A percentile compares a stretch with the other conserved stretches of the same genome.
phyloP scores from a whole-genome alignment of 2,888 invertebrate species.

The Lomographa bimaculata region DNA sequence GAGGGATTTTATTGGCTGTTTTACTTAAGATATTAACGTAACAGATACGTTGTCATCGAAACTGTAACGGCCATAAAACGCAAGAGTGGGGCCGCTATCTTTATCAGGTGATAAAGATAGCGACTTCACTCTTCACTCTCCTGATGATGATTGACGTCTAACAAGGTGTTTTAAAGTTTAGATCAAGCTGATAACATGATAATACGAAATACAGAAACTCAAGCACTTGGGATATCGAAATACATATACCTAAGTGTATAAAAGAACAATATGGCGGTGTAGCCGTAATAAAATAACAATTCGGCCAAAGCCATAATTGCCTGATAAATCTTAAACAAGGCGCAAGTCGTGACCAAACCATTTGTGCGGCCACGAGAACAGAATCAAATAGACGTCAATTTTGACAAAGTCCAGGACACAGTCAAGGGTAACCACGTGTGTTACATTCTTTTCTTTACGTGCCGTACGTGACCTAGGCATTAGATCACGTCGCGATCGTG shows the following conservation, averaged over 20 bases:
- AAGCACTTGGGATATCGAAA: too few species aligned
- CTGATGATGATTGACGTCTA: slow-evolving; percentile 10
- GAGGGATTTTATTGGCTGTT: slow-evolving; percentile 30
- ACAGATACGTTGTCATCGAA: slow-evolving; percentile 23
- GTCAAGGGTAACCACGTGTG: slow-evolving; percentile 57
- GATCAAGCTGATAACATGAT: slow-evolving; percentile 13
- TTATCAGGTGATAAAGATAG: too few species aligned
- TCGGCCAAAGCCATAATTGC: slow-evolving; percentile 46
- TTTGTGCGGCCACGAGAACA: slow-evolving; percentile 59
- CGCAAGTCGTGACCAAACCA: slow-evolving; percentile 63
- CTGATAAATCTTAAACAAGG: slow-evolving; percentile 54
- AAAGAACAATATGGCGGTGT: slow-evolving; percentile 24
- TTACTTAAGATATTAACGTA: slow-evolving; percentile 29
- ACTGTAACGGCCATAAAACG: slow-evolving; percentile 20
- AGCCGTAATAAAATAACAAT: slow-evolving; percentile 48
- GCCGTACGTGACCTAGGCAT: slow-evolving; percentile 69
- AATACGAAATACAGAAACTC: slow-evolving; percentile 8
- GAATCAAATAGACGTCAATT: slow-evolving; percentile 50
- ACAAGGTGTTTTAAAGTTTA: slow-evolving; percentile 7
- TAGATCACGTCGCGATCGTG: slow-evolving; percentile 47
- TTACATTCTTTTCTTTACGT: slow-evolving; percentile 49
- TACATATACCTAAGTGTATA: too few species aligned
- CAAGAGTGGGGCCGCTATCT: slow-evolving; percentile 10
- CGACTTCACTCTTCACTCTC: too few species aligned
- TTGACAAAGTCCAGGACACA: slow-evolving; percentile 64